Evolutionary conservation across 64 coral and sea anemone genomes (phyloP), one percentile per base, ranked within the genome.

Genomic region (Stylophora pistillata): DNA sequence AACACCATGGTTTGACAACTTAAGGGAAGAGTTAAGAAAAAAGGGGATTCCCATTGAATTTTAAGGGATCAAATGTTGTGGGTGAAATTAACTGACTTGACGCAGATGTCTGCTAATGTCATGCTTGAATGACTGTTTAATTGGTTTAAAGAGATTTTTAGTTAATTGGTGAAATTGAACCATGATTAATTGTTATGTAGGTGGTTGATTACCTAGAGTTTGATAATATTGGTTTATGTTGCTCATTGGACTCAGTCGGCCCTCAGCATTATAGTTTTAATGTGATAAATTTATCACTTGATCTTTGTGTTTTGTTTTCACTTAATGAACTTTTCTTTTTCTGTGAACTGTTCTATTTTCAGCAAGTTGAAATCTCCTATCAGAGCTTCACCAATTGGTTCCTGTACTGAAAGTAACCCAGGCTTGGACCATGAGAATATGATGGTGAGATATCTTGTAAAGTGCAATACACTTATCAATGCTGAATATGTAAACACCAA

Each of bases 331-430:
- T 21, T 30, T n/a, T 27, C 6, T 7, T 87, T 56, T 55, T 76
- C 12, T 82, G 25, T 23, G 55, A 2, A 30, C 13, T 64, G 71
- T 53, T 66, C 72, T 29, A 63, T 71, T 93, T 93, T 62, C 62
- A 97, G 95, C 87, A 97, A 97, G 79, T 58, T 97, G 70, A 97
- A 97, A 72, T 97, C 95, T 86, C 95, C 95, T 37, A 93, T 93
- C 78, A 93, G 84, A 74, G 30, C 86, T 32, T 87, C 91, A 37
- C 94, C 88, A 23, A 95, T 90, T 95, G 89, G 89, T 85, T 88
- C 90, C 13, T 91, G 94, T 53, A 89, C 86, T 66, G 89, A 89
- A 29, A 87, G 85, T 47, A 86, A 73, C 58, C 79, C 62, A 71
- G 91, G 64, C 55, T 7, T 32, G 60, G 54, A 86, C 4, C 76